Evolutionary conservation across 2,888 invertebrate species (phyloP).

Genomic region (Callimorpha dominula): DNA sequence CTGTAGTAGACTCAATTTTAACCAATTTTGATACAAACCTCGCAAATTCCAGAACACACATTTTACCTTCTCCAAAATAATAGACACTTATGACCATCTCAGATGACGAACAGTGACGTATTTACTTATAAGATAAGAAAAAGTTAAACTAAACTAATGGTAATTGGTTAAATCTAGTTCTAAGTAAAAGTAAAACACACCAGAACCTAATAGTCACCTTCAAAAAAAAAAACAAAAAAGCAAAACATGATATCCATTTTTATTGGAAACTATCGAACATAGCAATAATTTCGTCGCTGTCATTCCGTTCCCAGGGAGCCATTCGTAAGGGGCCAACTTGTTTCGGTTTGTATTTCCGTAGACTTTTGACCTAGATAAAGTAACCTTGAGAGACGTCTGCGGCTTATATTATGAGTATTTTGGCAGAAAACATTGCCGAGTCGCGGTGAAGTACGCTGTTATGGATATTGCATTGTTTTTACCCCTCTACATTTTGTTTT

Average conservation of each 20-base stretch:
- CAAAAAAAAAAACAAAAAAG: background rate
- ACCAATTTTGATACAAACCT: too few relatives aligned
- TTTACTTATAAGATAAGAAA: too few relatives aligned
- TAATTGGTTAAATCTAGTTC: background rate
- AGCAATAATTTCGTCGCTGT: background rate
- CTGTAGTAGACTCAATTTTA: too few relatives aligned
- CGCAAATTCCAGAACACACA: too few relatives aligned
- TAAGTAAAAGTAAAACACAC: background rate
- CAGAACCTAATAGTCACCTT: background rate
- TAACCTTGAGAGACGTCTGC: constrained; percentile 1
- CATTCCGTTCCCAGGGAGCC: constrained; percentile 2
- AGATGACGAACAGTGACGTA: too few relatives aligned
- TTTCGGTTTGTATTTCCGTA: background rate
- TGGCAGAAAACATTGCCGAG: background rate
- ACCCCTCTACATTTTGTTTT: background rate
- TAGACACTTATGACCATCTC: too few relatives aligned
- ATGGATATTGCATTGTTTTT: constrained; percentile 1
- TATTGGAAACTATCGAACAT: background rate
- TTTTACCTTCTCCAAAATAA: too few relatives aligned
- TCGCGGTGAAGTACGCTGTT: background rate
- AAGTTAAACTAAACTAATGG: too few relatives aligned
- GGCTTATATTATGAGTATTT: background rate
- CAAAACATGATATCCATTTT: background rate
- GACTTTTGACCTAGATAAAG: constrained; percentile 3
- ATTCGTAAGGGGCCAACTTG: background rate